Percentiles rank a stretch among this genome's conserved stretches.
These are phyloP conservation scores for Anniella stebbinsi DNA, from an alignment of 2,797 vertebrate species.

Conservation along the genomic window DNA sequence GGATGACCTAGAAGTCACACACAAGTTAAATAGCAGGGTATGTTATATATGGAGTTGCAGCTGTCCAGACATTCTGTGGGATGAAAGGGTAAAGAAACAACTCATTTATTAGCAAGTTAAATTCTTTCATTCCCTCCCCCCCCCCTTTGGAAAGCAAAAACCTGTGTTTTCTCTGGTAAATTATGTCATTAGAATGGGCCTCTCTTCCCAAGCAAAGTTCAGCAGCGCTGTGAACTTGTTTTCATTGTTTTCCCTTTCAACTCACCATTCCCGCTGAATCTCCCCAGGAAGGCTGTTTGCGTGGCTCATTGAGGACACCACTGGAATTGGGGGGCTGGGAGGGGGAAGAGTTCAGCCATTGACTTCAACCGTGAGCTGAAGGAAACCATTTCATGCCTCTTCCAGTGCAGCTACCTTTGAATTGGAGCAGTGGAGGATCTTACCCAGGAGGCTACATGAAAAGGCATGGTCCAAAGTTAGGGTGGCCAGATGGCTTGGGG, in stretches of 20 bases:
- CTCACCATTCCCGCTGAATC: conserved; percentile 43
- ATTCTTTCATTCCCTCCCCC: conserved; percentile 67
- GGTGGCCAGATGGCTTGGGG: too few relatives aligned
- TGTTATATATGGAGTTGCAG: conserved; percentile 65
- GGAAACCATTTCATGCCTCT: not conserved
- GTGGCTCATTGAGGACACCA: conserved; percentile 22
- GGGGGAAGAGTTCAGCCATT: not conserved
- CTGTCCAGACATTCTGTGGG: conserved; percentile 65
- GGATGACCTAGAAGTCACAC: conserved; percentile 48
- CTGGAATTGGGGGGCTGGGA: accelerated
- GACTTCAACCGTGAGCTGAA: not conserved
- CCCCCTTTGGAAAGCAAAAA: conserved; percentile 71
- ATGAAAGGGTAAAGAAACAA: conserved; percentile 78
- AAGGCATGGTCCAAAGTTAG: not conserved
- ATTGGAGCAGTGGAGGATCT: not conserved
- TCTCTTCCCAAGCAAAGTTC: conserved; percentile 53
- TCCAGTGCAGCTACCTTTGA: accelerated
- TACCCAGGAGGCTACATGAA: not conserved
- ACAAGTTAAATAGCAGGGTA: conserved; percentile 64
- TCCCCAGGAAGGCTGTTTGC: conserved; percentile 19
- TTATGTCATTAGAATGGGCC: conserved; percentile 58
- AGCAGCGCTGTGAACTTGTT: conserved; percentile 42
- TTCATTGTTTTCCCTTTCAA: conserved; percentile 47
- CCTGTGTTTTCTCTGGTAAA: conserved; percentile 61
- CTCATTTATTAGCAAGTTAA: conserved; percentile 76